A percentile compares a stretch with the other conserved stretches of the same genome.
Conservation (phyloP, 2,113 vertebrate species). For the Oreochromis niloticus region DNA sequence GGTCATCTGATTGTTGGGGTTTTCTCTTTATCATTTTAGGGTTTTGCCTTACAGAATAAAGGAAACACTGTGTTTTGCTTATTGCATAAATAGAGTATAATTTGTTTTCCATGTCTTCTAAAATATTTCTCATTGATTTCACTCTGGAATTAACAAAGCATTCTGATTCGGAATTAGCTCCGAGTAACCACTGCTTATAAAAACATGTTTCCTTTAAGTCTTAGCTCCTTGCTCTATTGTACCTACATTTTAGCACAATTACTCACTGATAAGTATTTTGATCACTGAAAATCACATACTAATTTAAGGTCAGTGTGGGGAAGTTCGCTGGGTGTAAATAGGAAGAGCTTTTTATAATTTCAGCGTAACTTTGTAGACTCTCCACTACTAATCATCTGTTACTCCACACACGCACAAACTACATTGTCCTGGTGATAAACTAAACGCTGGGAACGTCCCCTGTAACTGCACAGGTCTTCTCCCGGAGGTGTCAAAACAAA, state of each 20-base stretch:
- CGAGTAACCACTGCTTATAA: neutral
- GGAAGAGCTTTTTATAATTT: neutral
- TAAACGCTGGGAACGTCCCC: neutral
- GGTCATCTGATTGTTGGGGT: neutral
- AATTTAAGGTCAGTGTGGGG: neutral
- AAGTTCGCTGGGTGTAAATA: neutral
- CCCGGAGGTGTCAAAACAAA: constrained; percentile 45
- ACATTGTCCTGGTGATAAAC: neutral
- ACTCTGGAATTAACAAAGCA: neutral
- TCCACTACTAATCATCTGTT: neutral
- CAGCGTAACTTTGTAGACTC: neutral
- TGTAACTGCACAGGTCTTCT: neutral
- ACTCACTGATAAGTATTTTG: neutral
- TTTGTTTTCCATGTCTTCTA: neutral
- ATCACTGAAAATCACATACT: neutral
- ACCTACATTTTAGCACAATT: neutral
- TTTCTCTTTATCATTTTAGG: neutral
- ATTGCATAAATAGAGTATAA: neutral
- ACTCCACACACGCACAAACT: neutral
- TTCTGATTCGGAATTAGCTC: neutral
- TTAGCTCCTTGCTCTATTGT: neutral
- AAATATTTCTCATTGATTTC: neutral
- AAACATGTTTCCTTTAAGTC: neutral
- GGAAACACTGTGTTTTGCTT: neutral
- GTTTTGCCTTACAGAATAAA: neutral